Evolutionary conservation across 2,113 vertebrate species (phyloP), one percentile per base, ranked within the genome.

Genomic region (Labeo catla): DNA sequence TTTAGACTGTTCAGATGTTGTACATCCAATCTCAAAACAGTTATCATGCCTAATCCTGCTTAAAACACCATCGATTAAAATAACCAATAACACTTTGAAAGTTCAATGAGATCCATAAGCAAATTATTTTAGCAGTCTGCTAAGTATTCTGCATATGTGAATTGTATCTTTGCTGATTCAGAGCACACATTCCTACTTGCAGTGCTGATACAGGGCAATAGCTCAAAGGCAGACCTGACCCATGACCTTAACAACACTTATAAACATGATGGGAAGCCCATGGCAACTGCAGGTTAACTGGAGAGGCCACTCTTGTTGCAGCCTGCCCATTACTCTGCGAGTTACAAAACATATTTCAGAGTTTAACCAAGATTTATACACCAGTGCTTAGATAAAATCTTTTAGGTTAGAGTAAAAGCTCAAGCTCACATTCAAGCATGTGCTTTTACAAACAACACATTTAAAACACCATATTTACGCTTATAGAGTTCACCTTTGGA

Each of bases 141-240:
- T 13, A 47, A 65, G 16, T n/a, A 59, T 72, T 28, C 34, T 70
- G 13, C 8, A 36, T 49, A 54, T 1, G 4, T 49, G n/a, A 66
- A 68, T 73, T 68, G 73, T 10, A n/a, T 81, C 15, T 54, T 34
- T 59, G 16, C 13, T n/a, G 7, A 49, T 19, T 54, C 65, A 80
- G 13, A 59, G 19, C 23, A 12, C 39, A 63, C 52, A 78, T 77
- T 78, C 70, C 19, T 39, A 52, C 79, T 70, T n/a, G 43, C 47
- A 52, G n/a, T 83, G 50, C 83, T 3, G 50, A 85, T 45, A 63
- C 43, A 45, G 54, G 61, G 74, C 74, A 86, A 57, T 70, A 57
- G 36, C 83, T 80, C 28, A 19, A 23, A 77, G 79, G 77, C 65
- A 86, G 63, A 36, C 68, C 47, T 90, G 77, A 84, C 87, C 85